Conservation (phyloP, 2,888 invertebrate genomes). For the Ichneumon xanthorius region DNA sequence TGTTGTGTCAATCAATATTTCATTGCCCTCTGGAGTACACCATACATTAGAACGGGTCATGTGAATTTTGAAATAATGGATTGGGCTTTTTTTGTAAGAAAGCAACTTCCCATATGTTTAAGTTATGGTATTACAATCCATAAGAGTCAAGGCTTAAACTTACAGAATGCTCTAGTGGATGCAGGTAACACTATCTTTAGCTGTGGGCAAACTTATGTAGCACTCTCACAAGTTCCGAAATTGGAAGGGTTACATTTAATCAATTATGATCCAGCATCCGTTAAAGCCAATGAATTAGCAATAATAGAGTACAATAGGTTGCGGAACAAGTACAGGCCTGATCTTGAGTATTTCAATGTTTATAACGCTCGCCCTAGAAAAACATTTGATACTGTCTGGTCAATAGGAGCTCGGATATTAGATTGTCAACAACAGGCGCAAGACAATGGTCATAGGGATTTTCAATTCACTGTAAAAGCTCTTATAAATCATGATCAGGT, state of each 20-base stretch:
- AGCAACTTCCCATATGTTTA: slow-evolving; percentile 67
- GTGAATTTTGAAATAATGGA: slow-evolving; percentile 65
- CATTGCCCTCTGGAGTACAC: not conserved
- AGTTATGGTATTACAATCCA: slow-evolving; percentile 69
- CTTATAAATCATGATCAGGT: slow-evolving; percentile 44
- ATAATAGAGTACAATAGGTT: too few relatives aligned
- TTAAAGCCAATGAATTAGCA: slow-evolving; percentile 63
- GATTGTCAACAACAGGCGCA: slow-evolving; percentile 25
- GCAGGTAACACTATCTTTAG: slow-evolving; percentile 37
- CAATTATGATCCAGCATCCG: slow-evolving; percentile 64
- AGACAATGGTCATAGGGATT: not conserved
- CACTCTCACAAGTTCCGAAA: slow-evolving; percentile 64
- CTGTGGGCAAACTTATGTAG: slow-evolving; percentile 70
- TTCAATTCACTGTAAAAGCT: slow-evolving; percentile 34
- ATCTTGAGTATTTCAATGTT: too few relatives aligned
- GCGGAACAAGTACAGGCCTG: too few relatives aligned
- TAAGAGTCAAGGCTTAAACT: slow-evolving; percentile 46
- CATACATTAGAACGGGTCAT: slow-evolving; percentile 56
- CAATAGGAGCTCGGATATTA: slow-evolving; percentile 8
- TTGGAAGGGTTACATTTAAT: slow-evolving; percentile 68
- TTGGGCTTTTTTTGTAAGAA: slow-evolving; percentile 59
- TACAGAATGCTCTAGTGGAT: slow-evolving; percentile 36
- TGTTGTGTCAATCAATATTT: too few relatives aligned
- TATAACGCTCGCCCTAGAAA: too few relatives aligned
- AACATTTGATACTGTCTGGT: too few relatives aligned